Conservation (phyloP, 2,113 vertebrate species). For the Brevimyrus niger region DNA sequence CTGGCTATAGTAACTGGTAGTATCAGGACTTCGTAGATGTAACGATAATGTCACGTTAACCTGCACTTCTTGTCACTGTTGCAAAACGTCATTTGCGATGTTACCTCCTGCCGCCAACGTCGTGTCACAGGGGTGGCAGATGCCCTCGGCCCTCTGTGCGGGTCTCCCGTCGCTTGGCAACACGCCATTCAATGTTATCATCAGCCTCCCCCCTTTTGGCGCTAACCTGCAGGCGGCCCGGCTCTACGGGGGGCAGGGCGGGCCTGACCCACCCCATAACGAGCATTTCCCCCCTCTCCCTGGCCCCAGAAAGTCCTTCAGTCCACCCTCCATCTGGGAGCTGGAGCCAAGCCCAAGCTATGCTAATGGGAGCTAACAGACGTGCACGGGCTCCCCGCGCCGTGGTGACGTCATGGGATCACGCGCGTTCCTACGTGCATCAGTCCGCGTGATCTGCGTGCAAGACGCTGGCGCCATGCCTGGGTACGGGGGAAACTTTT, state of each 20-base stretch:
- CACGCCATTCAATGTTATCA: background rate
- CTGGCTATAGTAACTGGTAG: background rate
- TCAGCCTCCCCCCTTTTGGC: background rate
- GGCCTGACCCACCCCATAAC: background rate
- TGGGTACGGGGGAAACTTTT: background rate
- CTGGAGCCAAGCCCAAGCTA: background rate
- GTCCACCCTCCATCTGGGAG: background rate
- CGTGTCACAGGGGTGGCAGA: background rate
- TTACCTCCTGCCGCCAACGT: background rate
- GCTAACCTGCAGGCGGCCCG: background rate
- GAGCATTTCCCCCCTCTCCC: background rate
- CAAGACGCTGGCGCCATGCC: background rate
- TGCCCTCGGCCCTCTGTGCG: background rate
- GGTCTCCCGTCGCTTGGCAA: background rate
- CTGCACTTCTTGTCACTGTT: background rate
- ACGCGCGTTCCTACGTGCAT: background rate
- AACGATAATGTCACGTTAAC: background rate
- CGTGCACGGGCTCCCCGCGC: background rate
- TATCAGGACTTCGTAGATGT: background rate
- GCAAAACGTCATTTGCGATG: background rate
- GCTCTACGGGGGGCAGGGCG: background rate
- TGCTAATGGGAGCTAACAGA: background rate
- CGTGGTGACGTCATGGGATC: background rate
- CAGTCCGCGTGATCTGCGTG: background rate
- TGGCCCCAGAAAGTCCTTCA: background rate